These are phyloP conservation scores for Cenopis cana DNA, from an alignment of 2,888 invertebrate species.

Conservation along the genomic window DNA sequence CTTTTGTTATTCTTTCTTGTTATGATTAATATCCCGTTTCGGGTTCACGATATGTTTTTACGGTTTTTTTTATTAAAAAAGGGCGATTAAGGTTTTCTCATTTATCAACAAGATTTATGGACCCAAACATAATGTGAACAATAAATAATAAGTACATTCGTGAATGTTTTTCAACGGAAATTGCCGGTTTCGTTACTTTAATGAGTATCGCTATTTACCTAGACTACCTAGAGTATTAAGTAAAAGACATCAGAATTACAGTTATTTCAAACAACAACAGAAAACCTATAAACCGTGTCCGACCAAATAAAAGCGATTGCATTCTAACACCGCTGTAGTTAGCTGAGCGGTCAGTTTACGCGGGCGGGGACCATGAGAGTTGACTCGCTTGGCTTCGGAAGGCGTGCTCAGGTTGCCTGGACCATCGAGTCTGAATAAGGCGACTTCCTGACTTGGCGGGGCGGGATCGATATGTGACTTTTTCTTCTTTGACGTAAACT, in stretches of 20 bases:
- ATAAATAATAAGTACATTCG: not conserved
- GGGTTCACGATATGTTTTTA: constrained; percentile 8
- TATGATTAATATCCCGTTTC: constrained; percentile 20
- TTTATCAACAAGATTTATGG: not conserved
- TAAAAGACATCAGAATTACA: no score
- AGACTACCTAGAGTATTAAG: no score
- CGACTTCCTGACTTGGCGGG: no score
- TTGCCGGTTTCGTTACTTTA: not conserved
- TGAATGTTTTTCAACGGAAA: not conserved
- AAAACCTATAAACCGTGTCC: no score
- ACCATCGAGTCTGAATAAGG: no score
- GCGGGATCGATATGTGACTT: no score
- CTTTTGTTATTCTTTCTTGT: constrained; percentile 29
- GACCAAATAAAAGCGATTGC: no score
- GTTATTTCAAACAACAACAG: no score
- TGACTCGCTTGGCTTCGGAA: no score
- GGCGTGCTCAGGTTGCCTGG: no score
- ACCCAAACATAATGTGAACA: not conserved
- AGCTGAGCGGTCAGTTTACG: not conserved
- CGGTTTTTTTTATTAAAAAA: not conserved
- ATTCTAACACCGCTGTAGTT: no score
- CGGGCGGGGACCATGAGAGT: not conserved
- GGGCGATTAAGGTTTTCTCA: constrained; percentile 14
- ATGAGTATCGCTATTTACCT: not conserved
- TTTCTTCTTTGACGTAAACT: no score